These are phyloP conservation scores for Pseudomyrmex flavicornis DNA, from an alignment of 1,140 invertebrate genomes.

Conservation along the genomic window DNA sequence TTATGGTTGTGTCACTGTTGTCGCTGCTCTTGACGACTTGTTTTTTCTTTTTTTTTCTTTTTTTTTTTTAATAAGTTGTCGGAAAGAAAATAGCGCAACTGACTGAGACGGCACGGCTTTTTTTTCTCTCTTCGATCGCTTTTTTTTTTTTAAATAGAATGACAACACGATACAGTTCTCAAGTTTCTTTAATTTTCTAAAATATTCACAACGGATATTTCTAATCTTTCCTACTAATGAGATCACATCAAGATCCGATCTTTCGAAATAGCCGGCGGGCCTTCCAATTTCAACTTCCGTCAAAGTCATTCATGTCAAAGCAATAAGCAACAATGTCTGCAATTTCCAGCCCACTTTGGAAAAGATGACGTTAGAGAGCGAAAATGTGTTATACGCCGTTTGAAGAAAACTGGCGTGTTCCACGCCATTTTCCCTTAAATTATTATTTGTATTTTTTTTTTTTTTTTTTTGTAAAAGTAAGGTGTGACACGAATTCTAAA, in stretches of 20 bases:
- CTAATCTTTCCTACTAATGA: slow-evolving; percentile 50
- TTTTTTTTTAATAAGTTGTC: too few species aligned
- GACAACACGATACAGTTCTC: background rate
- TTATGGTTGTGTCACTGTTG: slow-evolving; percentile 23
- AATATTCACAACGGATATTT: slow-evolving; percentile 40
- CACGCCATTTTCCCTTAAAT: slow-evolving; percentile 49
- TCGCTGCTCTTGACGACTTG: background rate
- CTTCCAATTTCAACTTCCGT: slow-evolving; percentile 51
- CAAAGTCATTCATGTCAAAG: slow-evolving; percentile 22
- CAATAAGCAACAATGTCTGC: slow-evolving; percentile 26
- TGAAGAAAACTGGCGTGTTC: slow-evolving; percentile 22
- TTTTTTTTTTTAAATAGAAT: background rate
- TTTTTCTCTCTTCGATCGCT: background rate
- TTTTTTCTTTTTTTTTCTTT: background rate
- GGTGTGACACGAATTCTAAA: background rate
- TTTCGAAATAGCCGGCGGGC: slow-evolving; percentile 16
- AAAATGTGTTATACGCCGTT: slow-evolving; percentile 1
- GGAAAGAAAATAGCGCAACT: too few species aligned
- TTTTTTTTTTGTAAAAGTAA: background rate
- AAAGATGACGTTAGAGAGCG: background rate
- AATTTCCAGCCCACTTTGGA: background rate
- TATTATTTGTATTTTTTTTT: slow-evolving; percentile 40
- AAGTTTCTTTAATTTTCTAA: background rate
- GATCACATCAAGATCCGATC: slow-evolving; percentile 54
- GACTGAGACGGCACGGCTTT: background rate